Evolutionary conservation across 1,140 invertebrate species (phyloP), one percentile per base, ranked within the genome.

Genomic region (Drosophila truncata): DNA sequence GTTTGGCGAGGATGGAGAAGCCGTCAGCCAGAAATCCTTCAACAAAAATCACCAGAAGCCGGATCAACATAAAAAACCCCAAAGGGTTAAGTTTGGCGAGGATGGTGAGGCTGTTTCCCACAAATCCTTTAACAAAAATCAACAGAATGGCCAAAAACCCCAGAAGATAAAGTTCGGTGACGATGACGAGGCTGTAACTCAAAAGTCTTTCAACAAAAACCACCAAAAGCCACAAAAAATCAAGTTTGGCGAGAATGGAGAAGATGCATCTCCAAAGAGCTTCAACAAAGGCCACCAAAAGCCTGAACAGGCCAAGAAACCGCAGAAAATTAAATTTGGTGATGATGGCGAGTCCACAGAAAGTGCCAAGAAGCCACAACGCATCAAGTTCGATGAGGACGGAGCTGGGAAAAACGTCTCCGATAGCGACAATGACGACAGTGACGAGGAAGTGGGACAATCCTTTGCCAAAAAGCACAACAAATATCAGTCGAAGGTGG

Each of bases 121-220:
- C 9, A 66, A 66, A 14, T 4, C 44, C 14, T 39, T 29, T 2
- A 57, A 39, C 37, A 44, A 60, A 18, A 20, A 44, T 14, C 47
- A 41, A 18, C 33, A 35, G 23, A 44, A 39, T 42, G 76, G 29
- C 9, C 57, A 47, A 60, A 37, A 65, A 33, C n/a, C 57, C 18
- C n/a, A 92, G 27, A 92, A 91, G 60, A 90, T 92, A 23, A 61
- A 91, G 0, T 92, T 92, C 14, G 79, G 75, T 20, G 91, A 92
- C 14, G 78, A 91, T 1, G 91, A 86, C 16, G 81, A 91, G 55
- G 73, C 78, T 10, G 31, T 79, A 23, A 4, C 29, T 35, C 70
- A 67, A 14, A 73, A 76, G 4, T 14, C 63, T 11, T 29, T 58
- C 0, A 50, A 46, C 4, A 55, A 69, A 72, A 61, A 75, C 20